Percentiles rank a stretch among this genome's conserved stretches.
phyloP scores from a whole-genome alignment of 1,140 invertebrate genomes.

The Hormaphis cornu region DNA sequence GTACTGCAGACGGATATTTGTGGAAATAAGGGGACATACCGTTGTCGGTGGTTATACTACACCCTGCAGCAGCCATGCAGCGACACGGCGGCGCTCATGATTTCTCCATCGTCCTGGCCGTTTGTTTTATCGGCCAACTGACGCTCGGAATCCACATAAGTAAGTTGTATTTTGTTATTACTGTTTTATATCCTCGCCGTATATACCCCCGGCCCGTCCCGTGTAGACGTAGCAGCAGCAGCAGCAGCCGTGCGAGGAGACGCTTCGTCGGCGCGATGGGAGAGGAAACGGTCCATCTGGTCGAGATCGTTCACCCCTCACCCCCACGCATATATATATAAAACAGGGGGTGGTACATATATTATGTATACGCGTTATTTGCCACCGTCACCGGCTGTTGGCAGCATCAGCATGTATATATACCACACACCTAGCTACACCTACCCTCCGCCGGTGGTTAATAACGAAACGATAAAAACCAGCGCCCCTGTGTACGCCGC shows the following conservation, averaged over 20 bases:
- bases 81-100: not conserved
- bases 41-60: not conserved
- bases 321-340: too few species aligned
- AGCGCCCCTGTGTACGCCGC: not conserved
- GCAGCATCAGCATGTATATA: too few species aligned
- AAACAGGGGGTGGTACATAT: too few species aligned
- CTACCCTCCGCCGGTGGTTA: not conserved
- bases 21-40: too few species aligned
- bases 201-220: not conserved
- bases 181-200: not conserved
- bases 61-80: not conserved
- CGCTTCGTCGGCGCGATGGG: not conserved
- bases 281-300: slow-evolving; percentile 9
- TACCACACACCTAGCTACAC: too few species aligned
- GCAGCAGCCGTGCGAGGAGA: too few species aligned
- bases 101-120: slow-evolving; percentile 14
- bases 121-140: slow-evolving; percentile 29
- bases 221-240: not conserved
- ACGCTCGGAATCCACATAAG: slow-evolving; percentile 26
- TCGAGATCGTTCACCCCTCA: not conserved
- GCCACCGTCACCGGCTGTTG: not conserved
- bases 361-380: not conserved
- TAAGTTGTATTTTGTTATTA: not conserved
- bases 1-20: too few species aligned
- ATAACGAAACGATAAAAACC: slow-evolving; percentile 26